Conservation (phyloP, 2,888 invertebrate species). For the Drosophila borborema region DNA sequence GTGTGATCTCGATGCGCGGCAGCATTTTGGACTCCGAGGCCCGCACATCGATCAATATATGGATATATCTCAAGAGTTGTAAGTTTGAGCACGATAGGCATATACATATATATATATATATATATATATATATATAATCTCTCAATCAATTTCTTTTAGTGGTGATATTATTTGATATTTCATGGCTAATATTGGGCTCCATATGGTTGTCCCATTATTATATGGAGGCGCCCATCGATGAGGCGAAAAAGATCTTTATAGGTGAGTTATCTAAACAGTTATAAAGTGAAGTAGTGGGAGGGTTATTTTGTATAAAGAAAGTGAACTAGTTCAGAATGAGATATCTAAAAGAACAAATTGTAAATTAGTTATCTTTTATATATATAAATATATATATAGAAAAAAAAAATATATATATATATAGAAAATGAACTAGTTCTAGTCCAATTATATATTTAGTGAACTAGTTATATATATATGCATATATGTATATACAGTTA, state of each 20-base stretch:
- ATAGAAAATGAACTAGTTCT: neutral
- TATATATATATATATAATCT: neutral
- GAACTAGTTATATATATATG: no score
- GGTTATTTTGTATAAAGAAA: neutral
- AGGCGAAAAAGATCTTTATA: constrained; percentile 90
- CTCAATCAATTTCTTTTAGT: constrained; percentile 86
- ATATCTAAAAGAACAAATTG: neutral
- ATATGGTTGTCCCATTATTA: constrained; percentile 90
- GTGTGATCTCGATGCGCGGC: constrained; percentile 91
- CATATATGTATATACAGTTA: neutral
- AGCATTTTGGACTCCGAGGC: constrained; percentile 92
- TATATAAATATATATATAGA: no score
- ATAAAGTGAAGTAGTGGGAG: neutral
- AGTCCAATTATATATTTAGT: no score
- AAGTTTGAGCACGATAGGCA: constrained; percentile 77
- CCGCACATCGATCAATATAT: constrained; percentile 91
- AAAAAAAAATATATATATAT: no score
- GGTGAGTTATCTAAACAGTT: constrained; percentile 86
- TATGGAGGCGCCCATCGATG: constrained; percentile 88
- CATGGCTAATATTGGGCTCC: constrained; percentile 90
- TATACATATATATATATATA: neutral
- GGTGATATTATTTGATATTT: constrained; percentile 90
- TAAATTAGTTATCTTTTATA: no score
- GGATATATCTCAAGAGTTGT: constrained; percentile 92
- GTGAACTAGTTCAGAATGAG: neutral